Evolutionary conservation across 1,140 invertebrate genomes (phyloP).

Genomic region (Drosophila tristis): DNA sequence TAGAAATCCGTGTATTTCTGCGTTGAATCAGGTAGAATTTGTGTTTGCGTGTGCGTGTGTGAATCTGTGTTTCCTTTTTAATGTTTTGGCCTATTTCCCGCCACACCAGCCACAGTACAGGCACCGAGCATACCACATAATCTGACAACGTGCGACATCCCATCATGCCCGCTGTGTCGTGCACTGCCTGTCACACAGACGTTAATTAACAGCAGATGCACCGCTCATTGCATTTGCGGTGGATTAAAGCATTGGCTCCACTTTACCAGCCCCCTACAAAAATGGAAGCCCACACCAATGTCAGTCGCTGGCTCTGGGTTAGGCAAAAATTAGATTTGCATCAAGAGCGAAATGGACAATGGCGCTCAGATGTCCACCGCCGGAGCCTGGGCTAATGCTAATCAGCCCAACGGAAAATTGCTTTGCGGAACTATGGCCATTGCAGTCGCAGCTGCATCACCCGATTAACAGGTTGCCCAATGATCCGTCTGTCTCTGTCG

Average conservation of each 20-base stretch:
- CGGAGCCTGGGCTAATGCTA: conserved; percentile 5
- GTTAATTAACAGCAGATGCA: conserved; percentile 49
- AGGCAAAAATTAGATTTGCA: conserved; percentile 27
- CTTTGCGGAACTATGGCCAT: background rate
- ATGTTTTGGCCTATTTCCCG: conserved; percentile 7
- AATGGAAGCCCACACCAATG: conserved; percentile 1
- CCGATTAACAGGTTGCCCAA: conserved; percentile 20
- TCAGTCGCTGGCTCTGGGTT: background rate
- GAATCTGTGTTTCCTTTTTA: background rate
- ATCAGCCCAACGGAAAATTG: conserved; percentile 14
- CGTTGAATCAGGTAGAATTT: background rate
- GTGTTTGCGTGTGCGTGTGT: background rate
- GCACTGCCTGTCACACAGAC: background rate
- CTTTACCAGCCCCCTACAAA: background rate
- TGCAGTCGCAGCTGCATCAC: background rate
- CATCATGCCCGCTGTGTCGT: background rate
- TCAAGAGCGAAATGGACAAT: conserved; percentile 13
- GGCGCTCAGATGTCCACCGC: background rate
- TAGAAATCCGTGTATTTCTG: background rate
- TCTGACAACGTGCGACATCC: conserved; percentile 23
- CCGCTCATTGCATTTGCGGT: conserved; percentile 41
- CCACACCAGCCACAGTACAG: conserved; percentile 16
- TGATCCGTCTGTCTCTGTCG: background rate
- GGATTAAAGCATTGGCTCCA: conserved; percentile 44
- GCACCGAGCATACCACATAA: conserved; percentile 15